These are phyloP conservation scores for Donacobius atricapilla DNA, from an alignment of 2,113 vertebrate species.

Conservation along the genomic window DNA sequence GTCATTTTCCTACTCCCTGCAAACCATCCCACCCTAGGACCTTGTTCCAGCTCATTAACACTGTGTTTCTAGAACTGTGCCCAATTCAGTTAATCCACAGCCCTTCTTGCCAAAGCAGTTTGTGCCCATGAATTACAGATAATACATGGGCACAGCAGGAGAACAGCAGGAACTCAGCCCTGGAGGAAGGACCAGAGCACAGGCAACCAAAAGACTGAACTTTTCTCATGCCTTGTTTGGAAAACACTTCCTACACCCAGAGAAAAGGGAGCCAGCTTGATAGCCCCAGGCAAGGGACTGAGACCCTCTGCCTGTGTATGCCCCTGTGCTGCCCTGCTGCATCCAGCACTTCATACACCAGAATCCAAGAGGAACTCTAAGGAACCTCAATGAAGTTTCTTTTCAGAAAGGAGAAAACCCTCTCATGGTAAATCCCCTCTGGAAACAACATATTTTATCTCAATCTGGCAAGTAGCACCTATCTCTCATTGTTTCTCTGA, in stretches of 20 bases:
- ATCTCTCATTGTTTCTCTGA: neutral
- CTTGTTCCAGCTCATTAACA: constrained; percentile 45
- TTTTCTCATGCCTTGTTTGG: neutral
- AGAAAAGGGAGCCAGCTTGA: neutral
- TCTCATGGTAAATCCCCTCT: neutral
- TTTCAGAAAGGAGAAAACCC: neutral
- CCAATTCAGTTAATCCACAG: neutral
- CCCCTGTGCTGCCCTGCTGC: neutral
- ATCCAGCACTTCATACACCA: neutral
- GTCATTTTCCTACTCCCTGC: neutral
- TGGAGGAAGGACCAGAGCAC: neutral
- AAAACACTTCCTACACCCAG: neutral
- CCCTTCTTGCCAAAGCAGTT: neutral
- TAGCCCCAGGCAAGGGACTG: neutral
- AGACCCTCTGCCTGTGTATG: accelerated
- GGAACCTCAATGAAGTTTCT: neutral
- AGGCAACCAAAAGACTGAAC: neutral
- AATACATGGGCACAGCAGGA: accelerated
- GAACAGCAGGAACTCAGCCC: neutral
- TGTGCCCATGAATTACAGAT: neutral
- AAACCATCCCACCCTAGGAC: neutral
- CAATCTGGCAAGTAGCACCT: neutral
- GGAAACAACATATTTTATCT: neutral
- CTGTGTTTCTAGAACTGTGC: neutral
- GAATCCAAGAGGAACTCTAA: neutral